phyloP scores from a whole-genome alignment of 2,888 invertebrate species.

The Cataglyphis albicans region DNA sequence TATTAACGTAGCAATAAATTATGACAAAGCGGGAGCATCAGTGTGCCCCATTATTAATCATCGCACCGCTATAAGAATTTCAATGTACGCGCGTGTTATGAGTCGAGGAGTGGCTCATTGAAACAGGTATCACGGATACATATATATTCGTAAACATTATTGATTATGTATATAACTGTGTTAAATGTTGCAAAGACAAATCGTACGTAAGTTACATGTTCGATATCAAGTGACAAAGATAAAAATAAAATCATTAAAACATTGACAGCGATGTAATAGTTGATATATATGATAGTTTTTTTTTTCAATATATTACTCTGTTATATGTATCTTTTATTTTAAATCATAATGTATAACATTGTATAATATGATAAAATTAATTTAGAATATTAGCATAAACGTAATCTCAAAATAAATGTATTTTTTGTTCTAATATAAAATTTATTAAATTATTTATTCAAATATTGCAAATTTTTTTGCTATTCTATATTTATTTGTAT shows the following conservation, averaged over 20 bases:
- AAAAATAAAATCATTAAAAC: not conserved
- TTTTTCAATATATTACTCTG: not conserved
- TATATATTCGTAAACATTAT: slow-evolving; percentile 31
- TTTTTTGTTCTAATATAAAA: not conserved
- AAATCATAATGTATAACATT: not conserved
- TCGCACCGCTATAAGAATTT: slow-evolving; percentile 34
- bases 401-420: not conserved
- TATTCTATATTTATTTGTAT: not conserved
- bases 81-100: slow-evolving; percentile 25
- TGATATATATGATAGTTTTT: not conserved
- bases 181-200: not conserved
- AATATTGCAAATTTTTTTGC: not conserved
- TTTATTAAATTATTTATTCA: not conserved
- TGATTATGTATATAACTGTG: slow-evolving; percentile 26
- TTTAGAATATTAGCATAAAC: not conserved
- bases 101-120: slow-evolving; percentile 50
- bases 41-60: slow-evolving; percentile 37
- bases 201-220: not conserved
- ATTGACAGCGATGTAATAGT: not conserved
- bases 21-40: slow-evolving; percentile 21
- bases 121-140: slow-evolving; percentile 27
- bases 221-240: not conserved
- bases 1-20: slow-evolving; percentile 18
- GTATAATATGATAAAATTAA: not conserved
- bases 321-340: not conserved